Conservation (phyloP, 2,113 vertebrate genomes). For the Picathartes gymnocephalus region DNA sequence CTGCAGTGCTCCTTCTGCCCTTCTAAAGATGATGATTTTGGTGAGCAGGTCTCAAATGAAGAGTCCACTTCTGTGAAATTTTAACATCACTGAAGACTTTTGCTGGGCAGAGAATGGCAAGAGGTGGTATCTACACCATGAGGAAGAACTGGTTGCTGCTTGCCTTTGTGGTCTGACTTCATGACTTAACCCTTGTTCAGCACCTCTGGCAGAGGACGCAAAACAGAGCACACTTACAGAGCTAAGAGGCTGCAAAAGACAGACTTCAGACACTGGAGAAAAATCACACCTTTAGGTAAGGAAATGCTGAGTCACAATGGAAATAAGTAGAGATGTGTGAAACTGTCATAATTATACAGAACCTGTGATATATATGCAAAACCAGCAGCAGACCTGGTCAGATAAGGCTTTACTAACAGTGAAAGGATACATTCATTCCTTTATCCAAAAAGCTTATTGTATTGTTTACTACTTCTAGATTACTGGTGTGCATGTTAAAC, state of each 20-base stretch:
- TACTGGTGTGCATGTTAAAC: neutral
- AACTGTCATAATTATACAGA: neutral
- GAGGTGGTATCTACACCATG: neutral
- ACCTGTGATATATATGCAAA: neutral
- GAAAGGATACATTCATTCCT: neutral
- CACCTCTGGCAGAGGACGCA: neutral
- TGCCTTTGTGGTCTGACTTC: neutral
- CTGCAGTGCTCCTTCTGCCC: neutral
- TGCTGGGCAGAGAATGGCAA: neutral
- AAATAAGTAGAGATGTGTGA: neutral
- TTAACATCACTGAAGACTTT: neutral
- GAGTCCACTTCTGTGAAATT: rapidly evolving
- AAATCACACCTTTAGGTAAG: neutral
- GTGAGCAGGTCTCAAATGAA: neutral
- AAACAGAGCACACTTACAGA: neutral
- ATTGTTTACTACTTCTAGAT: neutral
- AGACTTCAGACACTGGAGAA: neutral
- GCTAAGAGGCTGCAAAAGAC: neutral
- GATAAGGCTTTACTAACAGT: neutral
- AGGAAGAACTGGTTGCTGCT: neutral
- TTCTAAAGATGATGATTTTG: neutral
- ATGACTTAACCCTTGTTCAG: neutral
- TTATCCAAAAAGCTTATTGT: neutral
- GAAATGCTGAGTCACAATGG: neutral
- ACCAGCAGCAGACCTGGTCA: neutral